Percentiles rank a stretch among this genome's conserved stretches.
phyloP scores from a whole-genome alignment of 2,113 vertebrate genomes.

The Heterotis niloticus region DNA sequence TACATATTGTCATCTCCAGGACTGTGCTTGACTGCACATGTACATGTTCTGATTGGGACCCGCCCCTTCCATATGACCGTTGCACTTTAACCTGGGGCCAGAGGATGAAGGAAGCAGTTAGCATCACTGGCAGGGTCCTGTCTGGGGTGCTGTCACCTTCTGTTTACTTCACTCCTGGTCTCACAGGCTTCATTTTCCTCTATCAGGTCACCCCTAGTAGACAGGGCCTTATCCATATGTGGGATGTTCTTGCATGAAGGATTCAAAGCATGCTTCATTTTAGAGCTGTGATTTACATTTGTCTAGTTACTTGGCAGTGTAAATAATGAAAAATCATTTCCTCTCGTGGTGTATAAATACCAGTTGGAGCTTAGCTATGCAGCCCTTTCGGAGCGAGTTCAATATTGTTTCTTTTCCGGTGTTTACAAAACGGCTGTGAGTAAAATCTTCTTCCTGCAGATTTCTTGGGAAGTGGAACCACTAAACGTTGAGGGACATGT shows the following conservation, averaged over 20 bases:
- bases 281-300: slow-evolving; percentile 21
- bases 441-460: neutral
- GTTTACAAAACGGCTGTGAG: slow-evolving; percentile 57
- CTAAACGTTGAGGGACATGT: slow-evolving; percentile 47
- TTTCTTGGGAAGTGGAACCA: slow-evolving; percentile 37
- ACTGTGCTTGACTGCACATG: neutral
- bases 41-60: neutral
- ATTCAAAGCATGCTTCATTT: slow-evolving; percentile 30
- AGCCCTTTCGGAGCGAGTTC: slow-evolving; percentile 31
- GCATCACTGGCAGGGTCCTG: no score
- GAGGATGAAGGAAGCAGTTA: no score
- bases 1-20: neutral
- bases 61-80: slow-evolving; percentile 3
- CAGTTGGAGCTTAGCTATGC: slow-evolving; percentile 34
- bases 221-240: slow-evolving; percentile 17
- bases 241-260: slow-evolving; percentile 54
- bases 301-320: slow-evolving; percentile 26
- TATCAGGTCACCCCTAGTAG: neutral
- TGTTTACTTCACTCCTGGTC: neutral
- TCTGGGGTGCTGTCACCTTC: neutral
- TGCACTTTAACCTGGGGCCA: slow-evolving; percentile 21
- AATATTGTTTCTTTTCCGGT: slow-evolving; percentile 31
- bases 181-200: neutral
- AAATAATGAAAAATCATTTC: slow-evolving; percentile 26
- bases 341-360: slow-evolving; percentile 34